Percentiles rank a stretch among this genome's conserved stretches.
phyloP scores from a whole-genome alignment of 2,113 vertebrate species.

The Fulica atra region DNA sequence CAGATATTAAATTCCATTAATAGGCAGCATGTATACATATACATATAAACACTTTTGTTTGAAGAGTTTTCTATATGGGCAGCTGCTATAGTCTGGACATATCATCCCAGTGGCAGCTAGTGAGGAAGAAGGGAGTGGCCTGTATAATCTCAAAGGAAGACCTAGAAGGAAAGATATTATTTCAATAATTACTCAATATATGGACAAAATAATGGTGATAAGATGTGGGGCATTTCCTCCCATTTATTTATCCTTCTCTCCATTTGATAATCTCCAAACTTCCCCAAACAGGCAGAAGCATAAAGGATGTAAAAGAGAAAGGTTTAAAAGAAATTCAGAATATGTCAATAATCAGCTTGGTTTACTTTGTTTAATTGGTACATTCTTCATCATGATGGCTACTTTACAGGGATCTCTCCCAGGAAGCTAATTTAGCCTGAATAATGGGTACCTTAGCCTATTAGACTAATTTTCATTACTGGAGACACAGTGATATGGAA shows the following conservation, averaged over 20 bases:
- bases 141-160: neutral
- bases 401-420: conserved; percentile 39
- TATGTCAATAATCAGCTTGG: conserved; percentile 41
- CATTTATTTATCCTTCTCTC: neutral
- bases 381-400: conserved; percentile 52
- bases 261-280: neutral
- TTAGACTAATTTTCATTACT: conserved; percentile 62
- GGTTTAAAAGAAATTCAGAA: conserved; percentile 11
- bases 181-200: neutral
- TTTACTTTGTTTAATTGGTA: conserved; percentile 56
- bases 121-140: neutral
- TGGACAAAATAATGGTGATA: neutral
- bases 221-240: neutral
- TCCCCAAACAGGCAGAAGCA: neutral
- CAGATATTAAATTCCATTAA: conserved; percentile 7
- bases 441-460: conserved; percentile 30
- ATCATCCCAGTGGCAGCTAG: neutral
- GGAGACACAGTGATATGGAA: conserved; percentile 3
- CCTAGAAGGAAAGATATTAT: neutral
- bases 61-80: neutral
- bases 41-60: neutral
- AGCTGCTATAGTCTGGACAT: neutral
- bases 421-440: conserved; percentile 62
- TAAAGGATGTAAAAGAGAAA: neutral
- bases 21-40: neutral